Conservation (phyloP, 2,888 invertebrate genomes). For the Apantesis nais region DNA sequence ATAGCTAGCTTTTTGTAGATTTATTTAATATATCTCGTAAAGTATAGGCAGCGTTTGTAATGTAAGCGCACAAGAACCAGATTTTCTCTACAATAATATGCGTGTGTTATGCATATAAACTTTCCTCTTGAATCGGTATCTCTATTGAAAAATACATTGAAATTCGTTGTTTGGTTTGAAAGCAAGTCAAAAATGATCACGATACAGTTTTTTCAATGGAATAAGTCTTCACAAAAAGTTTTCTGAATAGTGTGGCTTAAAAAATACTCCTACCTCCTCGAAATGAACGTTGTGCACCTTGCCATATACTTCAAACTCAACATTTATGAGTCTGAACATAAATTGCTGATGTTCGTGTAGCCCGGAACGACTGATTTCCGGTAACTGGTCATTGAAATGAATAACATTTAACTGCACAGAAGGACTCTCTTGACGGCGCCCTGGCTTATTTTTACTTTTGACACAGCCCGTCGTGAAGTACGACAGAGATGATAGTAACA, state of each 20-base stretch:
- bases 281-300: slow-evolving; percentile 7
- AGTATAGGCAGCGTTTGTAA: too few relatives aligned
- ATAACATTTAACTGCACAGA: background rate
- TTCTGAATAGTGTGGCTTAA: background rate
- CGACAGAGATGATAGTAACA: slow-evolving; percentile 1
- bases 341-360: background rate
- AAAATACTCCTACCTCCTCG: background rate
- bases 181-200: too few relatives aligned
- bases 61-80: too few relatives aligned
- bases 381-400: slow-evolving; percentile 7
- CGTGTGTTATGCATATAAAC: too few relatives aligned
- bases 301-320: slow-evolving; percentile 17
- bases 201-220: too few relatives aligned
- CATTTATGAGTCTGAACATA: background rate
- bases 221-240: background rate
- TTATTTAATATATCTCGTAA: too few relatives aligned
- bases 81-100: too few relatives aligned
- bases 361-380: background rate
- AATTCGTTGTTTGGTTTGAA: too few relatives aligned
- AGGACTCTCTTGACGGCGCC: background rate
- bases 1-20: too few relatives aligned
- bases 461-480: slow-evolving; percentile 13
- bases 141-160: too few relatives aligned
- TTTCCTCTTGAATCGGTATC: too few relatives aligned
- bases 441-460: slow-evolving; percentile 1